Base-by-base conservation (phyloP, 1,140 invertebrate species). In the Doryteuthis pealeii region DNA sequence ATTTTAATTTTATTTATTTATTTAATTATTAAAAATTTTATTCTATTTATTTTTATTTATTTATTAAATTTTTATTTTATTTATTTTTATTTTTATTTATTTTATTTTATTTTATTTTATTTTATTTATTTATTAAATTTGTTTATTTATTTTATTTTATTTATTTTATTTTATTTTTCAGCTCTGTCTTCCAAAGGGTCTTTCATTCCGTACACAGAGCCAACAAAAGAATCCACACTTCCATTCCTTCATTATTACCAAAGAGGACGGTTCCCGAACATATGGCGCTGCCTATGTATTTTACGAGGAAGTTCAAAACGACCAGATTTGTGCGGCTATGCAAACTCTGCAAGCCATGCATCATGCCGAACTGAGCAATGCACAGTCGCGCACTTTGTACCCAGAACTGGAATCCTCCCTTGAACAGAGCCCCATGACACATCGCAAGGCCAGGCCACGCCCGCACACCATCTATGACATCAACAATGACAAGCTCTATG, bases 211-310 rank as follows among this genome's bases (percentile, higher is more conserved):
- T 71, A 98, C 96, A 5, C 96, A 98, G 87, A 96, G 96, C 87
- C 94, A 98, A 87, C 91, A 92, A 67, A 91, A 95, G 76, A 93
- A 94, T 78, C 93, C 96, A 22, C 91, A 91, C 78, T 98, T 98
- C 90, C 98, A 99, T 88, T 95, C 96, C 68, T 99, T 99, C 90
- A 92, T 99, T 12, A 95, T 99, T 65, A 99, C 97, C 28, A 92
- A 93, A 83, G 96, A 99, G 90, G 96, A 99, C 92, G 98, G 97
- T 66, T 93, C 93, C 76, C 90, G 96, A 79, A 93, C 93, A 70
- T 97, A 96, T 90, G 98, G 98, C 54, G 96, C 96, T 84, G 95
- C 95, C 80, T 91, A 96, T 74, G 92, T 96, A 18, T 99, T 99
- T 88, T 98, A 94, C 89, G 97, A 99, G 89, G 94, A 97, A 89